Evolutionary conservation across 2,888 invertebrate species (phyloP).

Genomic region (Epistrophella euchroma): DNA sequence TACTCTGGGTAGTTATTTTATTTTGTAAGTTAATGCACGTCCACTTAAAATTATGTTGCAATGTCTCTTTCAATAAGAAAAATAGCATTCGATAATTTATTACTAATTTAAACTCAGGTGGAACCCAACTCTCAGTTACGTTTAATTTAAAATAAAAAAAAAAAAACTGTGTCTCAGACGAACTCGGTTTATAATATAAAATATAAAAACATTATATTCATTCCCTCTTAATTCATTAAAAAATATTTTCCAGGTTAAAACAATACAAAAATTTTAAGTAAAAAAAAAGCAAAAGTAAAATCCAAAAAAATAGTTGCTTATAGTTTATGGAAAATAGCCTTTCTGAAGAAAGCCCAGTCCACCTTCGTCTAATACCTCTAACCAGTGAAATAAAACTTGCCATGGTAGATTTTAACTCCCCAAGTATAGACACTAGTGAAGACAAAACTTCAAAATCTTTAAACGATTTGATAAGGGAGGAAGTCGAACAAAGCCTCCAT

Average conservation of each 20-base stretch:
- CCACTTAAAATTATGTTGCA: too few species aligned
- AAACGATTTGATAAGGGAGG: conserved; percentile 25
- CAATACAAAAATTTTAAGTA: conserved; percentile 50
- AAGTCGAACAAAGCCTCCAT: conserved; percentile 36
- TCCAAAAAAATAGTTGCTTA: background rate
- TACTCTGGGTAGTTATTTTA: too few species aligned
- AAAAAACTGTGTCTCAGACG: too few species aligned
- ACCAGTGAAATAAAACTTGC: conserved; percentile 54
- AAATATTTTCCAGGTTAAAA: background rate
- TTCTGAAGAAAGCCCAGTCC: conserved; percentile 14
- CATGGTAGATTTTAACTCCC: conserved; percentile 44
- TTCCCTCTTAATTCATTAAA: background rate
- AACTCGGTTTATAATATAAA: background rate
- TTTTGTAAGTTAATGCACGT: too few species aligned
- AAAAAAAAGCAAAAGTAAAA: background rate
- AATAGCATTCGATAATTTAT: too few species aligned
- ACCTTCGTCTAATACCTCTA: conserved; percentile 52
- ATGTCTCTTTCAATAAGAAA: too few species aligned
- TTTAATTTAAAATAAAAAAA: too few species aligned
- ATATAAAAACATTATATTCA: background rate
- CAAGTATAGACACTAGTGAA: background rate
- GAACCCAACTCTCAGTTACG: too few species aligned
- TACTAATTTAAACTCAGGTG: too few species aligned
- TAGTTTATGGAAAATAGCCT: conserved; percentile 67
- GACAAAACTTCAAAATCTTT: background rate